These are phyloP conservation scores for Branchinecta lindahli DNA, from an alignment of 1,140 invertebrate genomes.

Conservation along the genomic window DNA sequence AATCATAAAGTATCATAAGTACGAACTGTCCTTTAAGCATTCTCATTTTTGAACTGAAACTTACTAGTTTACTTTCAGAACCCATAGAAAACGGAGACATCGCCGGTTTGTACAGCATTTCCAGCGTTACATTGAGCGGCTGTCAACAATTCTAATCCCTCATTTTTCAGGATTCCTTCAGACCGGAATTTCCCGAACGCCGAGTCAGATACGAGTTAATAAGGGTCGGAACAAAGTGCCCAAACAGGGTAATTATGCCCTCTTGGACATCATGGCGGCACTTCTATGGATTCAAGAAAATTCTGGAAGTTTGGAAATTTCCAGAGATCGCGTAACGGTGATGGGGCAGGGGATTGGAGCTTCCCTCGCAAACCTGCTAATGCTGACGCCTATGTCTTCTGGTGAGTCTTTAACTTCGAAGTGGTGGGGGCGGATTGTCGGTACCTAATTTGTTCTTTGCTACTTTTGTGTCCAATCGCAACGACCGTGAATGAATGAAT, in stretches of 20 bases:
- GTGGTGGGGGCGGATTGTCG: too few relatives aligned
- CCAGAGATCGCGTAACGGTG: constrained; percentile 31
- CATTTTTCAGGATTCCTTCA: constrained; percentile 16
- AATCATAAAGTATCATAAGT: too few relatives aligned
- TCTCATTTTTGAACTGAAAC: too few relatives aligned
- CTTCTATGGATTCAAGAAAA: constrained; percentile 32
- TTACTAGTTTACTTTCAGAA: too few relatives aligned
- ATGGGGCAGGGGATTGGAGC: constrained; percentile 31
- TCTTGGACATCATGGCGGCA: constrained; percentile 31
- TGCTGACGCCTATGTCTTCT: constrained; percentile 22
- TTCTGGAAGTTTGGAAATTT: constrained; percentile 31
- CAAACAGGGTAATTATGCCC: constrained; percentile 29
- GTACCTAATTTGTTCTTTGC: too few relatives aligned
- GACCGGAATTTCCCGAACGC: constrained; percentile 13
- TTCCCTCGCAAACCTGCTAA: constrained; percentile 24
- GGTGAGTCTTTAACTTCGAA: constrained; percentile 13
- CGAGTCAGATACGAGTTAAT: constrained; percentile 13
- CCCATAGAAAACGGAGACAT: too few relatives aligned
- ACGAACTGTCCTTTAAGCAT: too few relatives aligned
- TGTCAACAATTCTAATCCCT: too few relatives aligned
- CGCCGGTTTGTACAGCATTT: too few relatives aligned
- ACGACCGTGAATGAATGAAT: too few relatives aligned
- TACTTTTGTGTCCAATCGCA: too few relatives aligned
- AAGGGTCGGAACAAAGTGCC: constrained; percentile 13
- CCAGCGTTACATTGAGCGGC: too few relatives aligned